Conservation (phyloP, 2,797 vertebrate genomes). For the Hemitrygon akajei region DNA sequence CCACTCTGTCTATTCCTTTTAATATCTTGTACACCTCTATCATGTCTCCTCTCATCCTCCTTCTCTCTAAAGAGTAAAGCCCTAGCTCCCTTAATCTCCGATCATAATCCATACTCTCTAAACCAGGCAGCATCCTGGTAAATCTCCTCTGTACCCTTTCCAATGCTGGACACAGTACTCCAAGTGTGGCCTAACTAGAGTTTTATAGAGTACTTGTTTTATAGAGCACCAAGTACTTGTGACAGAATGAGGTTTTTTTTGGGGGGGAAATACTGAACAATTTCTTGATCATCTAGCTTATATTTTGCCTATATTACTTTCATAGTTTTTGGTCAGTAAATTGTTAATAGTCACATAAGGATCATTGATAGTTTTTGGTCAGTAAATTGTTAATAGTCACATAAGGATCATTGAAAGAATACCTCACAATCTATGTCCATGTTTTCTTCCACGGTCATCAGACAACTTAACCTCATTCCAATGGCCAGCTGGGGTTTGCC, state of each 20-base stretch:
- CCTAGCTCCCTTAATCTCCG: no score
- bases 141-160: no score
- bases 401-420: not conserved
- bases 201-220: no score
- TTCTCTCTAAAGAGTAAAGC: no score
- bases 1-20: no score
- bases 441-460: not conserved
- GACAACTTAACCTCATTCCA: not conserved
- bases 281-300: not conserved
- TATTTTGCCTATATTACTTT: not conserved
- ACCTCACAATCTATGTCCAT: not conserved
- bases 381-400: not conserved
- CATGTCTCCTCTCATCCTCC: no score
- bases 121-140: no score
- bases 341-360: not conserved
- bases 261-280: not conserved
- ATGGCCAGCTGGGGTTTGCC: not conserved
- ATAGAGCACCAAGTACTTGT: not conserved
- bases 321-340: constrained; percentile 7
- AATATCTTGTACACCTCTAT: no score
- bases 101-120: no score
- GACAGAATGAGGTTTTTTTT: not conserved
- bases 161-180: no score
- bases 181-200: no score
- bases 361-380: not conserved